phyloP scores from a whole-genome alignment of 2,888 invertebrate species.

The Hypercompe scribonia region DNA sequence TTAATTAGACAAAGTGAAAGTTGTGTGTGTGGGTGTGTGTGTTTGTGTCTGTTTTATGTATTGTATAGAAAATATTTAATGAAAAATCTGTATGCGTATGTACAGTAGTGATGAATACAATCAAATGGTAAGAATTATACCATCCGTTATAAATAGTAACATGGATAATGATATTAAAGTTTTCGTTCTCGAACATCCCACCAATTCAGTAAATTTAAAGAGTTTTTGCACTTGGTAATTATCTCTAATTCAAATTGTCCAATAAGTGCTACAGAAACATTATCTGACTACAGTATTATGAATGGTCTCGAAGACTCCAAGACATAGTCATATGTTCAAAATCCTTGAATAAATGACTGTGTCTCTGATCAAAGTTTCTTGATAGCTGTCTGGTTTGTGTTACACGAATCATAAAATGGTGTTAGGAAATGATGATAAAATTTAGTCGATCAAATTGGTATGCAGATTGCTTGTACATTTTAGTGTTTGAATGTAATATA shows the following conservation, averaged over 20 bases:
- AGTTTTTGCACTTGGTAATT: neutral
- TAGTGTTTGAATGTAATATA: constrained; percentile 8
- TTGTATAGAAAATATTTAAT: neutral
- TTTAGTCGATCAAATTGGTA: constrained; percentile 28
- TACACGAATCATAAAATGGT: neutral
- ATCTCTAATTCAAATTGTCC: neutral
- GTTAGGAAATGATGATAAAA: constrained; percentile 4
- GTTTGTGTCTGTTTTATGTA: neutral
- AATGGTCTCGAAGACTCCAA: neutral
- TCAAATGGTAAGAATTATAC: neutral
- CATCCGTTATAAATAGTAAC: neutral
- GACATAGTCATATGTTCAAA: neutral
- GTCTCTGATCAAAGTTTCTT: neutral
- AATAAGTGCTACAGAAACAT: neutral
- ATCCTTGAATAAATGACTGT: neutral
- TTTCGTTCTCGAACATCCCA: neutral
- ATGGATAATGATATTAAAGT: neutral
- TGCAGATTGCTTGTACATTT: constrained; percentile 18
- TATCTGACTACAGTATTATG: neutral
- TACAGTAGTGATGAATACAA: neutral
- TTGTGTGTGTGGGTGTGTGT: neutral
- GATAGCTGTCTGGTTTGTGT: neutral
- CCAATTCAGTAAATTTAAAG: neutral
- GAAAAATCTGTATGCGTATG: neutral
- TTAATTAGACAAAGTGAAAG: neutral